Conservation (phyloP, 2,888 invertebrate species). For the Vannuccia rotundouncinata region DNA sequence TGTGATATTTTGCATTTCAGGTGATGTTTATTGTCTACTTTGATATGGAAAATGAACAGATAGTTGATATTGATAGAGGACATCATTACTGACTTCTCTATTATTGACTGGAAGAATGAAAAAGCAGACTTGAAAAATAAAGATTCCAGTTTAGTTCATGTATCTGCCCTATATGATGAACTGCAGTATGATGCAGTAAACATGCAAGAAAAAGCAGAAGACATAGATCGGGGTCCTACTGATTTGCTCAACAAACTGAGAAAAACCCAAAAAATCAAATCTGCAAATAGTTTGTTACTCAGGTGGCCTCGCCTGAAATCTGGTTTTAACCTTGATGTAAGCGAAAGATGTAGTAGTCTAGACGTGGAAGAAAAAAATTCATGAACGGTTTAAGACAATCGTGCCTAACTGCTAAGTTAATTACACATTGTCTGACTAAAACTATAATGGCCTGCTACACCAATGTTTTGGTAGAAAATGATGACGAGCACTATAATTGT, state of each 20-base stretch:
- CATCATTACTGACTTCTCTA: neutral
- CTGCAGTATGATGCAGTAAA: neutral
- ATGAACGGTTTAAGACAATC: no score
- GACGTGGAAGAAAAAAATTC: no score
- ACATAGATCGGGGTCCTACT: neutral
- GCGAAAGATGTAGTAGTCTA: no score
- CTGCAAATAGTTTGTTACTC: neutral
- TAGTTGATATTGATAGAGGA: neutral
- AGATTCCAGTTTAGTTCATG: neutral
- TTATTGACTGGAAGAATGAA: neutral
- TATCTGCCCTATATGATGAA: neutral
- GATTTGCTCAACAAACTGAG: neutral
- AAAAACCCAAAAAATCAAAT: neutral
- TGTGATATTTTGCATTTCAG: neutral
- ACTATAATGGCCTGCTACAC: no score
- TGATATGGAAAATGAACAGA: neutral
- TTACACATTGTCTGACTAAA: no score
- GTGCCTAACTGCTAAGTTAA: no score
- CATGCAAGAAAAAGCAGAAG: neutral
- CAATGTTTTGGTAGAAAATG: no score
- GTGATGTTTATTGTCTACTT: neutral
- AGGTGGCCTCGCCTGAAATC: neutral
- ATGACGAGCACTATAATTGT: no score
- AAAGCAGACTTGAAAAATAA: neutral
- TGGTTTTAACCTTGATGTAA: neutral